A percentile compares a stretch with the other conserved stretches of the same genome.
phyloP scores from a whole-genome alignment of 2,113 vertebrate genomes.

The Gavia stellata region DNA sequence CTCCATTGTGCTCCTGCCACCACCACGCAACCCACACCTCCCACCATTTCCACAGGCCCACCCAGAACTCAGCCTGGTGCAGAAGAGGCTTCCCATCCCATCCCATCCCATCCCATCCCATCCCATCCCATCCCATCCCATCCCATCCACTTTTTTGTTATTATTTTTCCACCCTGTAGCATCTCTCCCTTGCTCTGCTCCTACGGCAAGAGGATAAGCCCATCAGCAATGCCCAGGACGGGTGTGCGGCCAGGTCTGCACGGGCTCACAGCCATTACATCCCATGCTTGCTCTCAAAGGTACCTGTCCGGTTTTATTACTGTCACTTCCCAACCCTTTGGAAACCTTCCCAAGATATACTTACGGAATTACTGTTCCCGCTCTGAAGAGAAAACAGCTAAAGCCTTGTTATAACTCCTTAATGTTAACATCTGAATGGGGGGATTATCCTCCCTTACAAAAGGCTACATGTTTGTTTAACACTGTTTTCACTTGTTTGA shows the following conservation, averaged over 20 bases:
- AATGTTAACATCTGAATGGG: slow-evolving; percentile 49
- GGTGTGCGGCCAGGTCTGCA: neutral
- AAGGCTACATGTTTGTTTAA: neutral
- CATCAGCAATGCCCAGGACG: neutral
- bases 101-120: neutral
- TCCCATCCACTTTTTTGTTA: neutral
- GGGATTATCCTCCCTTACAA: slow-evolving; percentile 42
- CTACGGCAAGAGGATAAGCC: neutral
- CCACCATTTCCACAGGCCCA: neutral
- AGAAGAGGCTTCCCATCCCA: neutral
- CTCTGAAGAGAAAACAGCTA: slow-evolving; percentile 47
- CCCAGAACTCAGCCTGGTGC: neutral
- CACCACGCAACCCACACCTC: neutral
- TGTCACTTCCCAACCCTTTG: slow-evolving; percentile 1
- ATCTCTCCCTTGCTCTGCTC: neutral
- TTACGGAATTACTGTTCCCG: slow-evolving; percentile 26
- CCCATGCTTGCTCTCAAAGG: neutral
- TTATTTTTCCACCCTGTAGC: neutral
- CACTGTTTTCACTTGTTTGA: neutral
- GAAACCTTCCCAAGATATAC: slow-evolving; percentile 54
- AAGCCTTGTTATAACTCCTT: slow-evolving; percentile 46
- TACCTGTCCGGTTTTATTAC: neutral
- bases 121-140: neutral
- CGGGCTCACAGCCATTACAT: neutral
- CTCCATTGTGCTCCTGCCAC: neutral